phyloP scores from a whole-genome alignment of 2,113 vertebrate species.

The Caranx melampygus region DNA sequence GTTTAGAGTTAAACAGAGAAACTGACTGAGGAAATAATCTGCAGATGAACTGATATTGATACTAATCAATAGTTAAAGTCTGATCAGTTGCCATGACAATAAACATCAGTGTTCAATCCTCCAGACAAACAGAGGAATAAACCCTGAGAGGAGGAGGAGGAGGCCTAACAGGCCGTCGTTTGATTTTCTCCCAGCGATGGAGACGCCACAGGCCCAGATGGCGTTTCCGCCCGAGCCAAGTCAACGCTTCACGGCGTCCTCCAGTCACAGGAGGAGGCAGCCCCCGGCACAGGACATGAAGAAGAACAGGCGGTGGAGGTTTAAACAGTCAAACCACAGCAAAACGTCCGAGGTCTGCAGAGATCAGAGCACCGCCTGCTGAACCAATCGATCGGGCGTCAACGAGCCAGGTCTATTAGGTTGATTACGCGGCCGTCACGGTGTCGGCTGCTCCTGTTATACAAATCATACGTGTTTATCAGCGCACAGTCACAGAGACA shows the following conservation, averaged over 20 bases:
- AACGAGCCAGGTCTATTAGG: slow-evolving; percentile 39
- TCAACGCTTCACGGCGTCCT: slow-evolving; percentile 16
- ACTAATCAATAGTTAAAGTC: too few relatives aligned
- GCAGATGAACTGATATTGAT: neutral
- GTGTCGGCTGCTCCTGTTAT: neutral
- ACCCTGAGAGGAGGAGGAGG: slow-evolving; percentile 5
- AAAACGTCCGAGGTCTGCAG: slow-evolving; percentile 6
- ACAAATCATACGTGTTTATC: slow-evolving; percentile 13
- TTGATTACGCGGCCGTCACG: slow-evolving; percentile 40
- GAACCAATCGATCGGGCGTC: slow-evolving; percentile 23
- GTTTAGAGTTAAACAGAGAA: too few relatives aligned
- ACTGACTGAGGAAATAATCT: neutral
- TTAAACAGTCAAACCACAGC: neutral
- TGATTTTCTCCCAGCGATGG: neutral
- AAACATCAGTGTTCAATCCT: neutral
- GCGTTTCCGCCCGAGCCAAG: slow-evolving; percentile 37
- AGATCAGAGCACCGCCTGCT: neutral
- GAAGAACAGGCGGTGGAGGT: neutral
- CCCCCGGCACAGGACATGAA: neutral
- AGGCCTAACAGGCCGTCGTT: slow-evolving; percentile 6
- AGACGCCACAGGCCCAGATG: slow-evolving; percentile 60
- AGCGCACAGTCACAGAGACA: neutral
- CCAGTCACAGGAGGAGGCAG: slow-evolving; percentile 15
- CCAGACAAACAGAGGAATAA: neutral
- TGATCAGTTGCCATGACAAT: neutral